Base-by-base conservation (phyloP, 2,113 vertebrate genomes). In the Progne subis region DNA sequence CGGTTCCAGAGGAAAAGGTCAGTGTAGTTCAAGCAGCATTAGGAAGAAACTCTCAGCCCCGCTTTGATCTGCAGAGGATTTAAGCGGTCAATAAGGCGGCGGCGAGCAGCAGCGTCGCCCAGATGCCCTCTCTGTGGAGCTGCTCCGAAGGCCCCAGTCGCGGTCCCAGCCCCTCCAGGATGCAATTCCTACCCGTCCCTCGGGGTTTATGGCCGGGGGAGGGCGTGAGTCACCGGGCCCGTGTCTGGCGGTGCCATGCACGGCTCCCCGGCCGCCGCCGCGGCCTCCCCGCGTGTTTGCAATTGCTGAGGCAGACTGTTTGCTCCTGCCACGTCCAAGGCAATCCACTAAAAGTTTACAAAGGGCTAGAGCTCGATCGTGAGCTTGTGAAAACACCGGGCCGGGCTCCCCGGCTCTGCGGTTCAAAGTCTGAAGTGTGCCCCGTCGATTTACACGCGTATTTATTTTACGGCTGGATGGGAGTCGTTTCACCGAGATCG, bases 361-460 rank as follows among this genome's bases (percentile, higher is more conserved):
- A 96, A 97, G 96, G 94, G 95, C 72, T 95, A 65, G 77, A 94
- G 94, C 96, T 96, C 85, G 50, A 2, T 81, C 18, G 32, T 68
- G 79, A 93, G 96, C 96, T 95, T 95, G 93, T 95, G 95, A 92
- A 97, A 97, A 95, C 96, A 95, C 50, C 3, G 0, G 5, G 5
- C 26, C 4, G 7, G 64, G 70, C 86, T 92, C 70, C 50, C 14
- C 0, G 3, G 53, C 77, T 47, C 79, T 18, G 19, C 3, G 14
- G 97, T 93, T 88, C 98, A 97, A 98, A 97, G 96, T 97, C 97
- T 97, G 53, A 83, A 94, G 86, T 72, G 71, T 97, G 88, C 82
- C 86, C 69, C 5, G 21, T 26, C 37, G 3, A 46, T 91, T 94
- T 95, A 94, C 85, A 4, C 88, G 3, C 68, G 21, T 88, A 75